A percentile compares a stretch with the other conserved stretches of the same genome.
phyloP scores from a whole-genome alignment of 2,888 invertebrate genomes.

The Ophioninae sp. region DNA sequence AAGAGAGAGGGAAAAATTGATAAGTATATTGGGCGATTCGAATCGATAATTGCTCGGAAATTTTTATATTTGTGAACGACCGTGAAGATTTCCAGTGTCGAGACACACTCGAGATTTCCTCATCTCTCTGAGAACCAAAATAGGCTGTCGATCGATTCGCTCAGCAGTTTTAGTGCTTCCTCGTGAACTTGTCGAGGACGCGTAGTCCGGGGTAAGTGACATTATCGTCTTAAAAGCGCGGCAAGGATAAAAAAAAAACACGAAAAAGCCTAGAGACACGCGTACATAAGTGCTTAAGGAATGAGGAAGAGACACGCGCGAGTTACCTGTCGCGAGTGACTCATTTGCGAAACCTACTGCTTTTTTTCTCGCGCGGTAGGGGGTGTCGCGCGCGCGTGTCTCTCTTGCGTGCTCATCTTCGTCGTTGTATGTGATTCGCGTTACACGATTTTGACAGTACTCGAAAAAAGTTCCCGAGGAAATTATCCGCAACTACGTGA shows the following conservation, averaged over 20 bases:
- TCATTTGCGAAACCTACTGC: slow-evolving; percentile 36
- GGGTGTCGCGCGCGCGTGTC: slow-evolving; percentile 6
- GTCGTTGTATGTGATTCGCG: not conserved
- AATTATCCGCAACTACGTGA: slow-evolving; percentile 3
- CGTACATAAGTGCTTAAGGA: slow-evolving; percentile 4
- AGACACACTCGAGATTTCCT: not conserved
- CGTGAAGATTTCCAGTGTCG: not conserved
- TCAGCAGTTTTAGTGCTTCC: slow-evolving; percentile 68
- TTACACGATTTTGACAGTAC: slow-evolving; percentile 37
- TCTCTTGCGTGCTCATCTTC: not conserved
- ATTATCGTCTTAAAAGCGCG: slow-evolving; percentile 8
- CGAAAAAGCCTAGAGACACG: not conserved
- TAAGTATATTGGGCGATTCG: not conserved
- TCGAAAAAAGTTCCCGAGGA: not conserved
- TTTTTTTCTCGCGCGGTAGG: not conserved
- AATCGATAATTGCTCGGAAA: not conserved
- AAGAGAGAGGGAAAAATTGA: not conserved
- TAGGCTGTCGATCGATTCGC: slow-evolving; percentile 68
- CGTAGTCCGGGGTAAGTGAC: slow-evolving; percentile 21
- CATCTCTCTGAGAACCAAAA: slow-evolving; percentile 38
- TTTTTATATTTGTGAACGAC: not conserved
- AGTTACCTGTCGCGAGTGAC: slow-evolving; percentile 31
- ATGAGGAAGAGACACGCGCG: not conserved
- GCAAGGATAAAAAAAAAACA: slow-evolving; percentile 17
- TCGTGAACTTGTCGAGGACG: slow-evolving; percentile 63